Conservation (phyloP, 2,888 invertebrate species). For the Papilio protenor region DNA sequence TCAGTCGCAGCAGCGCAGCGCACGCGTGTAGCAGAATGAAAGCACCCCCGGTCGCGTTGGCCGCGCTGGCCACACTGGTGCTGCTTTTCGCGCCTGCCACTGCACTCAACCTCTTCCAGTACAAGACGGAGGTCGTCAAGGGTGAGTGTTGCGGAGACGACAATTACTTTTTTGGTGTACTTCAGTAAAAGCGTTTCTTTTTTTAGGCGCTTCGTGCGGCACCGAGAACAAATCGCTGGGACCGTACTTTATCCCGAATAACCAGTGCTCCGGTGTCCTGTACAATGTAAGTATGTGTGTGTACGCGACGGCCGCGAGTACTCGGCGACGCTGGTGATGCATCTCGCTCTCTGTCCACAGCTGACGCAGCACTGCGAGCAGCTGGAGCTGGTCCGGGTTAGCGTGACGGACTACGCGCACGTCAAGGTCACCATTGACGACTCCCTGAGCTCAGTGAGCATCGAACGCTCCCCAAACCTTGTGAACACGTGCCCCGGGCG, state of each 20-base stretch:
- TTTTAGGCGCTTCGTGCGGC: constrained; percentile 51
- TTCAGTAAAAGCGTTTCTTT: not conserved
- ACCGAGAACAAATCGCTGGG: constrained; percentile 29
- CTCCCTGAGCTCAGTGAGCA: constrained; percentile 40
- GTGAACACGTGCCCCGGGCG: constrained; percentile 25
- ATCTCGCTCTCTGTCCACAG: not conserved
- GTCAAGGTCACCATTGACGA: constrained; percentile 40
- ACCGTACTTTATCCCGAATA: constrained; percentile 39
- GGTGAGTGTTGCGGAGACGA: not conserved
- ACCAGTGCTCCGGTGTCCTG: constrained; percentile 45
- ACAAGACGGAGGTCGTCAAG: constrained; percentile 26
- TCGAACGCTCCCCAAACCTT: constrained; percentile 32
- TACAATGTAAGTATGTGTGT: constrained; percentile 40
- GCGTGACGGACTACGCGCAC: constrained; percentile 44
- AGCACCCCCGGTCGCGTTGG: constrained; percentile 53
- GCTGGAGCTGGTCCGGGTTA: constrained; percentile 43
- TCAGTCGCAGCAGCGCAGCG: constrained; percentile 50
- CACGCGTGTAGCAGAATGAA: constrained; percentile 31
- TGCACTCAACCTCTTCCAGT: constrained; percentile 47
- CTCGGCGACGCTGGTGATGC: not conserved
- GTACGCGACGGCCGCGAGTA: not conserved
- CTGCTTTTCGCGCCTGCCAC: constrained; percentile 53
- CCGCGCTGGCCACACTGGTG: constrained; percentile 50
- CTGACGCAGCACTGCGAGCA: constrained; percentile 33
- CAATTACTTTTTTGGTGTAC: not conserved